Conservation (phyloP, 2,888 invertebrate genomes). For the Ceramica pisi region DNA sequence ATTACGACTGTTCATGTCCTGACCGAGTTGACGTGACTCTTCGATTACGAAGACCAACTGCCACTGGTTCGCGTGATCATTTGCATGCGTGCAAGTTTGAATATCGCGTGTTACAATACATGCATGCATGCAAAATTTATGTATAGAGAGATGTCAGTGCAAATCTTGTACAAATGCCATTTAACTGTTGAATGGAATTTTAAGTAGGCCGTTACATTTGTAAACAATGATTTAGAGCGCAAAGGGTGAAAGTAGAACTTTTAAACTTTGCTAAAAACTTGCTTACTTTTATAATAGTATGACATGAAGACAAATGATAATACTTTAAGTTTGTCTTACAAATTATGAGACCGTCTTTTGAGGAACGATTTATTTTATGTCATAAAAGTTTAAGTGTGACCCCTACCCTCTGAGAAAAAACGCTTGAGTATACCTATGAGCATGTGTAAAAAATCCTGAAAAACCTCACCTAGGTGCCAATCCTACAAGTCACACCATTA, state of each 20-base stretch:
- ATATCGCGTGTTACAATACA: conserved; percentile 50
- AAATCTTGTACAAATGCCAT: conserved; percentile 29
- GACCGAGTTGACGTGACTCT: conserved; percentile 60
- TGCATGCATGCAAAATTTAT: conserved; percentile 52
- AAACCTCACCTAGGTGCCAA: neutral
- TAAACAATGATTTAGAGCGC: conserved; percentile 33
- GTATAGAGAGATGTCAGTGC: conserved; percentile 41
- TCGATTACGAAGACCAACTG: conserved; percentile 44
- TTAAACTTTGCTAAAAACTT: neutral
- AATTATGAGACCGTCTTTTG: too few species aligned
- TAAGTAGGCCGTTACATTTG: conserved; percentile 31
- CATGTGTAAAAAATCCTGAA: neutral
- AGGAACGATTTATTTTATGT: neutral
- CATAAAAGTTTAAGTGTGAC: neutral
- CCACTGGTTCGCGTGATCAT: conserved; percentile 49
- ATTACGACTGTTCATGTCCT: conserved; percentile 50
- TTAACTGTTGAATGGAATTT: conserved; percentile 51
- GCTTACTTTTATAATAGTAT: neutral
- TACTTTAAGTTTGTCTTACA: neutral
- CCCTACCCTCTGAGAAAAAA: too few species aligned
- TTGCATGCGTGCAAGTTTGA: conserved; percentile 40
- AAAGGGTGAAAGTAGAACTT: neutral
- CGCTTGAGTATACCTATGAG: neutral
- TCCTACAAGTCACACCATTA: neutral
- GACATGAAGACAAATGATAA: neutral